Conservation (phyloP, 2,113 vertebrate species). For the Xerus inauris region DNA sequence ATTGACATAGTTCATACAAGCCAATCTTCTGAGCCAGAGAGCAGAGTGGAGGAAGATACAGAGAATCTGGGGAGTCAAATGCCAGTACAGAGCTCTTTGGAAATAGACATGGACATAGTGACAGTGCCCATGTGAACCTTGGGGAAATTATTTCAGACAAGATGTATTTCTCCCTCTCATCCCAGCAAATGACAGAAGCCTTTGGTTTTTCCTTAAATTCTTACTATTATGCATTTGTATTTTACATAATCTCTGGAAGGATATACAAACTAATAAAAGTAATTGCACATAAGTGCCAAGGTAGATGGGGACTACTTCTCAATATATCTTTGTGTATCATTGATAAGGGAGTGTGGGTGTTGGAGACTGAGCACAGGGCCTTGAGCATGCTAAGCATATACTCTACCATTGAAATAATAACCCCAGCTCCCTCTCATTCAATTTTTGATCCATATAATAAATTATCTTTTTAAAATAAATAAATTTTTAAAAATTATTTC, state of each 20-base stretch:
- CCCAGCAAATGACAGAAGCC: neutral
- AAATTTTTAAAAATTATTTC: neutral
- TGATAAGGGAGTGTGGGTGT: neutral
- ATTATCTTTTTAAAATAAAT: neutral
- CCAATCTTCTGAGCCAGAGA: neutral
- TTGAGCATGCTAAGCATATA: neutral
- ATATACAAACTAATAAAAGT: neutral
- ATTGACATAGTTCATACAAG: neutral
- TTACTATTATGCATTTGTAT: neutral
- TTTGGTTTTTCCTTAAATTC: neutral
- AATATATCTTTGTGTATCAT: neutral
- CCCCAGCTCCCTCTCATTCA: neutral
- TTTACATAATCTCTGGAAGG: neutral
- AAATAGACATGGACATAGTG: neutral
- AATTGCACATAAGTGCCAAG: neutral
- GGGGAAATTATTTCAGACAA: neutral
- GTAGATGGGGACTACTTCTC: neutral
- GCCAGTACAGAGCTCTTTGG: neutral
- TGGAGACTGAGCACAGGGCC: neutral
- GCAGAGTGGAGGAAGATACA: neutral
- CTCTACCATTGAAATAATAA: neutral
- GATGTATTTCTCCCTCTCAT: neutral
- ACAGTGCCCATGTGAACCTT: neutral
- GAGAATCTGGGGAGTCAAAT: neutral
- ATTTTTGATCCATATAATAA: neutral